These are phyloP conservation scores for Cettia cetti DNA, from an alignment of 2,113 vertebrate species.

Conservation along the genomic window DNA sequence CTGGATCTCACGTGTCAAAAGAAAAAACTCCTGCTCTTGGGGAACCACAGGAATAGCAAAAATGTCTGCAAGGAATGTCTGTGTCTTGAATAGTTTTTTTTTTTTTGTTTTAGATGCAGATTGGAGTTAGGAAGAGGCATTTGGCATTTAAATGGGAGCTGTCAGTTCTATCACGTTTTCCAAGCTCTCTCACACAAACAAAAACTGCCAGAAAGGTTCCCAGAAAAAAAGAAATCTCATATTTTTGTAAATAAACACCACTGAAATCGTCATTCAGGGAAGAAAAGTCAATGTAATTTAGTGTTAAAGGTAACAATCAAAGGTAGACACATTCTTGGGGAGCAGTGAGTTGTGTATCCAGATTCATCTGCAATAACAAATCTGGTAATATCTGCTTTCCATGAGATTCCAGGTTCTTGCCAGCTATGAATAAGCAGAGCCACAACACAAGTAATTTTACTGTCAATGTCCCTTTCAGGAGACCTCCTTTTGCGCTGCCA, in stretches of 20 bases:
- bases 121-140: not conserved
- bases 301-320: not conserved
- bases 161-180: not conserved
- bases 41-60: not conserved
- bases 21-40: not conserved
- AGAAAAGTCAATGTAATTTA: not conserved
- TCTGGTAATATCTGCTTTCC: not conserved
- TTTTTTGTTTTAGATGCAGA: not conserved
- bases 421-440: not conserved
- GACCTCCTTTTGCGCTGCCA: not conserved
- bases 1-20: not conserved
- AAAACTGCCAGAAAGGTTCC: not conserved
- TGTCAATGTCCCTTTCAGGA: not conserved
- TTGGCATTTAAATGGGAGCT: conserved; percentile 26
- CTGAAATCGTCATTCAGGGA: not conserved
- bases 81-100: not conserved
- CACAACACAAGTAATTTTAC: not conserved
- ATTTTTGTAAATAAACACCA: not conserved
- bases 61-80: not conserved
- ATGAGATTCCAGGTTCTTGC: not conserved
- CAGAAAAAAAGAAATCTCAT: not conserved
- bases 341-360: not conserved
- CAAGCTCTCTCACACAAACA: not conserved
- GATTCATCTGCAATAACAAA: not conserved
- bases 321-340: not conserved